Evolutionary conservation across 2,888 invertebrate genomes (phyloP), one percentile per base, ranked within the genome.

Genomic region (Pseudeuparius sepicola): DNA sequence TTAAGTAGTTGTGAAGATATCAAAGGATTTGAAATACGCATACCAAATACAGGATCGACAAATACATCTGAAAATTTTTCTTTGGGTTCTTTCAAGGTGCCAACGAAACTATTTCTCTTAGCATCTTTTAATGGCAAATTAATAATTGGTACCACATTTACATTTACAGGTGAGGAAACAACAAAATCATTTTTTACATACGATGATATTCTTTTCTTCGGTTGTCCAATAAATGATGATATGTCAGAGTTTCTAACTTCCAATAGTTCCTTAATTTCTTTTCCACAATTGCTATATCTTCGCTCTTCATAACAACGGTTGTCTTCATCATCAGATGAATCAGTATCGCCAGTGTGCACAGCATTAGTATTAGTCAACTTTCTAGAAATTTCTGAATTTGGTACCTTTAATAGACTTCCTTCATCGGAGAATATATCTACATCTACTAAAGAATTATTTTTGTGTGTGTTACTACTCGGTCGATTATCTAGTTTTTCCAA

Each of bases 271-370:
- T 83, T 84, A 11, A 85, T 68, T 37, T 71, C 67, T 34, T 68
- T 66, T 1, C 87, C 87, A 53, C 70, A 81, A 39, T 78, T 72
- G 49, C 74, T 77, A 53, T 84, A 84, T 46, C 75, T 78, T 45
- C 71, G 67, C 52, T 80, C 73, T n/a, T 81, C 72, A 51, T 73
- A 78, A 60, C 83, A 76, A 50, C 75, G 69, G 42, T 72, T 73
- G 46, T 80, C 81, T 58, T 87, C 87, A 42, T 88, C 86, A 48
- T 87, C 87, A 0, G 86, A 86, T 1, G 83, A 83, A 56, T 87
- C 84, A 0, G 71, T 71, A 44, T 75, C 73, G 4, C 74, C 75
- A 44, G 59, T 64, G 44, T 75, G 73, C 31, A 77, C 52, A 27
- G 61, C 55, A 46, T 59, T 63, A 5, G 17, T 31, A 13, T 14